Evolutionary conservation across 2,113 vertebrate species (phyloP).

Genomic region (Xiphias gladius): DNA sequence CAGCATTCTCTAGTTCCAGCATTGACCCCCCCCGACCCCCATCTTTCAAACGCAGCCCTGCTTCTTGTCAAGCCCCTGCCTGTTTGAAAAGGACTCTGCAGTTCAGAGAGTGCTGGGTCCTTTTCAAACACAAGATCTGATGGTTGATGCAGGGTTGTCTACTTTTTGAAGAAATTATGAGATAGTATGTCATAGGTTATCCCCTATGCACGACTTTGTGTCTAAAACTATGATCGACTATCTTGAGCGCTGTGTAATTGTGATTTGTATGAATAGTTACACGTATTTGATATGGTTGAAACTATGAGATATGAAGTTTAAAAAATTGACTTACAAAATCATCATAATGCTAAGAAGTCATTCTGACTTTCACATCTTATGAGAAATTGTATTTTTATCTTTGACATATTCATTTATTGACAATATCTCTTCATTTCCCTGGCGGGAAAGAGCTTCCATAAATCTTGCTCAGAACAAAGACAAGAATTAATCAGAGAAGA

Average conservation of each 20-base stretch:
- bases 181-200: background rate
- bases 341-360: background rate
- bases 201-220: too few relatives aligned
- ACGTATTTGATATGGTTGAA: background rate
- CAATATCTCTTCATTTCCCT: background rate
- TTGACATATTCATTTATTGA: background rate
- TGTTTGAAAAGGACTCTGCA: constrained; percentile 49
- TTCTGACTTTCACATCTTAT: background rate
- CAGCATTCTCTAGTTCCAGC: too few relatives aligned
- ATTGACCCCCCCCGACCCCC: background rate
- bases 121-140: background rate
- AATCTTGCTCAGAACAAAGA: background rate
- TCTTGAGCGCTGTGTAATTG: background rate
- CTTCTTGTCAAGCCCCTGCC: constrained; percentile 57
- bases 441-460: background rate
- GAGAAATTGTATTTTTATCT: background rate
- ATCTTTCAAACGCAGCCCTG: constrained; percentile 67
- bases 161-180: background rate
- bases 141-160: background rate
- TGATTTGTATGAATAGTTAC: background rate
- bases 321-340: background rate
- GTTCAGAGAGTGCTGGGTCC: constrained; percentile 5
- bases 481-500: constrained; percentile 3
- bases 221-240: background rate
- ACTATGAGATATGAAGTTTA: background rate